Evolutionary conservation across 2,888 invertebrate genomes (phyloP), one percentile per base, ranked within the genome.

Genomic region (Drosophila dives): DNA sequence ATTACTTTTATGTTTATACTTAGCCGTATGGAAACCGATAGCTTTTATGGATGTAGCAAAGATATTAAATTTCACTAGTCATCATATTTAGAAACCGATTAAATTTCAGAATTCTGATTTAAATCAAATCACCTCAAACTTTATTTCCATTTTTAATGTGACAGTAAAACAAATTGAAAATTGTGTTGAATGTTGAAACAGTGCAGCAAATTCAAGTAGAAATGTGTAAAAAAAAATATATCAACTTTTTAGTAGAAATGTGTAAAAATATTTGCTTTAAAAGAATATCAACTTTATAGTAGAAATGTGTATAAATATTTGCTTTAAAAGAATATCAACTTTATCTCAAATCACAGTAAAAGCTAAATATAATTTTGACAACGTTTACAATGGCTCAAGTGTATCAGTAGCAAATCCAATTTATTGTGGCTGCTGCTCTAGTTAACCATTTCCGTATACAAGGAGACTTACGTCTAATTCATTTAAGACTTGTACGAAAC

Each of bases 391-490:
- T 59, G 59, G 32, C 80, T 75, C 63, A 69, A 68, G 50, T 45
- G 48, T 69, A 81, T 64, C 75, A 68, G 29, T 72, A 58, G 48
- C 53, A 78, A 79, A 74, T 64, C 64, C 51, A 74, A 73, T 78
- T 78, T 68, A 53, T 36, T 58, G 58, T 51, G 58, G 12, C 40
- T 50, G 48, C 29, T 61, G 45, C 50, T 51, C 49, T 26, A 36
- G 54, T 59, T 59, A 53, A 60, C 33, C 61, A 11, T 12, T 10
- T 3, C 12, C 36, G 32, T 53, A 66, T 26, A 53, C 36, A 23
- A 23, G 58, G 11, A 53, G 83, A 77, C 55, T 80, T 71, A 64
- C 42, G 58, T 34, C 53, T 81, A 84, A 81, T 78, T 66, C 72
- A 70, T 66, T 69, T 71, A 61, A 72, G 65, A 77, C 77, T 75